phyloP scores from a whole-genome alignment of 2,888 invertebrate genomes.

The Tetragonisca angustula region DNA sequence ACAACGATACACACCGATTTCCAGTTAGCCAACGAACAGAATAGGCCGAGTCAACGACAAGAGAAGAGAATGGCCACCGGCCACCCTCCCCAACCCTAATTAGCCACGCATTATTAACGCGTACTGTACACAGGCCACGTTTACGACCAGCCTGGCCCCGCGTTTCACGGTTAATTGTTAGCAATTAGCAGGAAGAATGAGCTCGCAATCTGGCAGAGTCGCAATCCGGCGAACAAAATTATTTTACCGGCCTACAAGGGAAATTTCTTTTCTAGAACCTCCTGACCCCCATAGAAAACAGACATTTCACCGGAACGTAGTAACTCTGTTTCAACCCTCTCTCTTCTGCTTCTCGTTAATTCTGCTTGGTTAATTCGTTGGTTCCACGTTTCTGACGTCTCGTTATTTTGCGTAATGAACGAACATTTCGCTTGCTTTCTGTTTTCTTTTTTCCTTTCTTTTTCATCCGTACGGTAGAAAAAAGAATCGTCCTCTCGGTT shows the following conservation, averaged over 20 bases:
- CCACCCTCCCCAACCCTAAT: conserved; percentile 54
- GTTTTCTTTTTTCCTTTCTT: neutral
- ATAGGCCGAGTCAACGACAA: conserved; percentile 61
- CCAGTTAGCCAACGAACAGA: conserved; percentile 54
- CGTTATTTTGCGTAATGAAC: neutral
- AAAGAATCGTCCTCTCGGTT: neutral
- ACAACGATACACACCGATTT: conserved; percentile 51
- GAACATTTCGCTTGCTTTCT: neutral
- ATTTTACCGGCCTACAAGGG: conserved; percentile 36
- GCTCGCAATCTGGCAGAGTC: conserved; percentile 47
- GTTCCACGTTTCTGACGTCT: neutral
- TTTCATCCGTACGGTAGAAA: neutral
- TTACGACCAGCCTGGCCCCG: conserved; percentile 56
- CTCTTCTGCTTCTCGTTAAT: neutral
- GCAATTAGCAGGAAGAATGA: conserved; percentile 71
- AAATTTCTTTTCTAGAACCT: conserved; percentile 28
- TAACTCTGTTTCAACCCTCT: neutral
- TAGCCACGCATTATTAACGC: conserved; percentile 73
- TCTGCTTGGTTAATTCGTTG: neutral
- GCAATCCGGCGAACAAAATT: conserved; percentile 53
- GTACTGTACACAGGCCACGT: conserved; percentile 59
- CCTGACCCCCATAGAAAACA: neutral
- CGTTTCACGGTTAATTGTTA: conserved; percentile 68
- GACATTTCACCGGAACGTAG: neutral
- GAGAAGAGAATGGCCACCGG: conserved; percentile 45